Conservation (phyloP, 2,113 vertebrate genomes). For the Phaethon lepturus region DNA sequence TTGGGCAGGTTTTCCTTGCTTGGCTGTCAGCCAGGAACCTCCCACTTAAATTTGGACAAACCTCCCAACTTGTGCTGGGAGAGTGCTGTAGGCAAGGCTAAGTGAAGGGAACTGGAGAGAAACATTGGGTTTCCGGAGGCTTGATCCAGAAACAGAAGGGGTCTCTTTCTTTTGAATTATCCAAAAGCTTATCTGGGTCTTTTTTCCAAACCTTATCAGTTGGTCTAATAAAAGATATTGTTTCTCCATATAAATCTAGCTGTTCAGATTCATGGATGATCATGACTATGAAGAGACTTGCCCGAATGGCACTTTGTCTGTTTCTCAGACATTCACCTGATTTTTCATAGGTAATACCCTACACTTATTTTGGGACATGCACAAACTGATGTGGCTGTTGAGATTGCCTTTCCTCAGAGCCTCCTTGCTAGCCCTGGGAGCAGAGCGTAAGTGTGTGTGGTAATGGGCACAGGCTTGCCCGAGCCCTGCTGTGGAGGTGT, state of each 20-base stretch:
- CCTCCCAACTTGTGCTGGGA: not conserved
- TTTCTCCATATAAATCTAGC: not conserved
- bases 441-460: accelerated
- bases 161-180: not conserved
- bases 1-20: not conserved
- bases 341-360: not conserved
- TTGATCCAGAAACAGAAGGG: not conserved
- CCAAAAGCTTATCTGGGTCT: not conserved
- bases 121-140: not conserved
- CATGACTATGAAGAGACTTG: not conserved
- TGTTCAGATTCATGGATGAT: not conserved
- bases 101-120: not conserved
- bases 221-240: not conserved
- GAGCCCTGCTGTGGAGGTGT: not conserved
- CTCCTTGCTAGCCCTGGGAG: not conserved
- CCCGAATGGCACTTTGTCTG: not conserved
- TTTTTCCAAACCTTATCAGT: not conserved
- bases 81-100: not conserved
- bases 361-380: not conserved
- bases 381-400: not conserved
- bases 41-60: not conserved
- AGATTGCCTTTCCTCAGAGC: not conserved
- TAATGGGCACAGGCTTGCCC: not conserved
- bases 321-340: not conserved
- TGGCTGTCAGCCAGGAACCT: not conserved